Base-by-base conservation (phyloP, 64 coral and sea anemone species). In the Pocillopora damicornis region DNA sequence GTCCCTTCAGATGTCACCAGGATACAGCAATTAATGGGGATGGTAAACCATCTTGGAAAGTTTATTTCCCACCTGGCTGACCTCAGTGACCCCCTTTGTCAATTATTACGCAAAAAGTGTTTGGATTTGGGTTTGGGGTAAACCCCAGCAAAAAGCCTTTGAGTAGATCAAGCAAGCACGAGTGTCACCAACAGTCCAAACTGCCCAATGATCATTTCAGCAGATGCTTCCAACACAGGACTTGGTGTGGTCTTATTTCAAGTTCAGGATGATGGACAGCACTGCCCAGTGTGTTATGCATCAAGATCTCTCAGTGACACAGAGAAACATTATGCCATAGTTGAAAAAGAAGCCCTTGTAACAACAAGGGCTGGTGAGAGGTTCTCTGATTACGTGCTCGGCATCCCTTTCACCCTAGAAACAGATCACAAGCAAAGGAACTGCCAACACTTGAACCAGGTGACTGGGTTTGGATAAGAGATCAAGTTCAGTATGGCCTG, bases 281-380 rank as follows among this genome's bases (percentile, higher is more conserved):
- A 65, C 59, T 11, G 74, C 37, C 75, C 83, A 18, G 34, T 91
- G 2, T 91, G 77, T 23, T 80, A 80, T 37, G 75, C 76, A 60
- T 92, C 84, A 26, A 75, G 83, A 1, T 78, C 86, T 66, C 69
- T 88, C n/a, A 79, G 60, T 15, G 91, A 92, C 3, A 88, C 85
- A 56, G 83, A 91, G 22, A 66, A 61, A 35, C 74, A 37, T 12
- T 81, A 81, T 62, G 78, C 78, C 15, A 22, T 59, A 16, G 60
- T 80, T 22, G 25, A 42, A 7, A 82, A 66, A 37, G 60, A 82
- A 82, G 79, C 61, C 61, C 79, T 67, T 9, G 60, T 62, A 37
- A 18, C 13, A n/a, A 82, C 60, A 65, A 64, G 79, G 79, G 79
- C 61, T 18, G 67, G 79, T 81, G 30, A 37, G 79, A 81, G 9